These are phyloP conservation scores for Eucidaris tribuloides DNA, from an alignment of 35 echinoderm and acorn worm species.

Conservation along the genomic window DNA sequence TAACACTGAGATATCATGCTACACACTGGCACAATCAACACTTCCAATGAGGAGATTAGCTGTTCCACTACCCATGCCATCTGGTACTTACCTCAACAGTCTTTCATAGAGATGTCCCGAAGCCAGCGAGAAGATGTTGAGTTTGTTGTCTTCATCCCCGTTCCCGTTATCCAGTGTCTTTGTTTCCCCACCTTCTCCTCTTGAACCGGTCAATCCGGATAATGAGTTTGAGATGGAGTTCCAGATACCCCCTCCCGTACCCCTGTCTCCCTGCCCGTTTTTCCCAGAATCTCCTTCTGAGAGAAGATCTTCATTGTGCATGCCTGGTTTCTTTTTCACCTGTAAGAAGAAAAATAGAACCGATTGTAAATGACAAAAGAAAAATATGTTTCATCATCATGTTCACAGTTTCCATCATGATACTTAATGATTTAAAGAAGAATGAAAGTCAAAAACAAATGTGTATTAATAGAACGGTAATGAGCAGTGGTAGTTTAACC, in stretches of 20 bases:
- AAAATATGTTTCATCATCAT: too few relatives aligned
- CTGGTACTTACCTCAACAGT: constrained; percentile 72
- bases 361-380: too few relatives aligned
- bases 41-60: not conserved
- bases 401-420: too few relatives aligned
- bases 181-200: not conserved
- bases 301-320: constrained; percentile 59
- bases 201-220: not conserved
- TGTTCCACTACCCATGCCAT: not conserved
- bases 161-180: not conserved
- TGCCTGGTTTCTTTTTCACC: constrained; percentile 86
- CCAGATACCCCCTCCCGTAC: constrained; percentile 86
- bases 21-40: not conserved
- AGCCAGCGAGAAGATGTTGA: constrained; percentile 98
- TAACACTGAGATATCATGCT: not conserved
- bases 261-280: constrained; percentile 60
- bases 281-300: constrained; percentile 17
- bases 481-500: too few relatives aligned
- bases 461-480: not conserved
- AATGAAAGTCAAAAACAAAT: too few relatives aligned
- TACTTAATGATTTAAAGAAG: too few relatives aligned
- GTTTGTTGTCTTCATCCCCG: constrained; percentile 52
- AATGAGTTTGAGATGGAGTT: constrained; percentile 79
- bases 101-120: constrained; percentile 98
- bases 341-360: too few relatives aligned